Percentiles rank a stretch among this genome's conserved stretches.
Conservation (phyloP, 2,113 vertebrate species). For the Porphyrio hochstetteri region DNA sequence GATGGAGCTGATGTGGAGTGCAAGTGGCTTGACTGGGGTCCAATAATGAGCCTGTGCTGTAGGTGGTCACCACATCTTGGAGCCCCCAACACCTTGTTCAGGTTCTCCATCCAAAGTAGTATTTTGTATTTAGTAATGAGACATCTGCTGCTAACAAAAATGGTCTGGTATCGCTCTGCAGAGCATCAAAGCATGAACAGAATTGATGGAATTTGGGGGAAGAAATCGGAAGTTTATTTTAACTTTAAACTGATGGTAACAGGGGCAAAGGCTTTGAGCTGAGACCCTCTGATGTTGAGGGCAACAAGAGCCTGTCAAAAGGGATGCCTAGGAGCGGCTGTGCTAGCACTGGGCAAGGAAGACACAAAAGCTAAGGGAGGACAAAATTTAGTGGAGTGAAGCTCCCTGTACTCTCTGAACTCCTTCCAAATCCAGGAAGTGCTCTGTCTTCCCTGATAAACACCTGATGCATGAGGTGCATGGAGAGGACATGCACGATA, state of each 20-base stretch:
- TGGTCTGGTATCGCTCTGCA: not conserved
- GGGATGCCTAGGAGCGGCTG: not conserved
- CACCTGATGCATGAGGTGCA: constrained; percentile 63
- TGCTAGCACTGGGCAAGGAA: not conserved
- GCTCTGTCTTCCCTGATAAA: constrained; percentile 32
- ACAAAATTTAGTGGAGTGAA: not conserved
- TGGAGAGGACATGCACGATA: not conserved
- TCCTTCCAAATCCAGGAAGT: constrained; percentile 21
- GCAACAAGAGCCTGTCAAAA: not conserved
- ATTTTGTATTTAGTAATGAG: not conserved
- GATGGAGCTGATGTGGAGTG: not conserved
- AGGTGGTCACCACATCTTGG: not conserved
- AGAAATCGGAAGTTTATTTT: constrained; percentile 4
- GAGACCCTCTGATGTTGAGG: not conserved
- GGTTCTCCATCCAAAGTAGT: not conserved
- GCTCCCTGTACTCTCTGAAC: not conserved
- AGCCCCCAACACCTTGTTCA: not conserved
- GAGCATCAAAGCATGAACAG: not conserved
- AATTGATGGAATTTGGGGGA: not conserved
- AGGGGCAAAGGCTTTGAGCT: not conserved
- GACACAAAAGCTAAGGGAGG: not conserved
- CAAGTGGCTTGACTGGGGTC: not conserved
- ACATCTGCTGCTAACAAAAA: not conserved
- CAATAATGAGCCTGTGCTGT: not conserved
- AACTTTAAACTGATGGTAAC: not conserved